These are phyloP conservation scores for Pteronotus mesoamericanus DNA, from an alignment of 2,797 vertebrate genomes.

Conservation along the genomic window DNA sequence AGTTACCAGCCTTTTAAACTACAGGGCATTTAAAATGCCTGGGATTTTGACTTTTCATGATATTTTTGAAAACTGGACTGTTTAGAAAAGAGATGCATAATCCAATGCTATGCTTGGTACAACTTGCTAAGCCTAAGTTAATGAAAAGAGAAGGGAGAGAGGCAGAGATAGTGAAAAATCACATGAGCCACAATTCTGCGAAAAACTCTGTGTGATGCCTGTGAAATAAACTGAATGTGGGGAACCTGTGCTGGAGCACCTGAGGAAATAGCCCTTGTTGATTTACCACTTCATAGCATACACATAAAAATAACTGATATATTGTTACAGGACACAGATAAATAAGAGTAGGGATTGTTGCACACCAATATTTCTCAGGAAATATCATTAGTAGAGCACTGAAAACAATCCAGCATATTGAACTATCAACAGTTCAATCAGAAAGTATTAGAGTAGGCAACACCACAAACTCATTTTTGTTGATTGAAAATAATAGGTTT, in stretches of 20 bases:
- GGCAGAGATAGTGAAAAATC: not conserved
- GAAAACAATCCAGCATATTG: not conserved
- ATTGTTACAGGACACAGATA: not conserved
- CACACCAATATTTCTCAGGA: not conserved
- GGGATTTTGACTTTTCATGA: not conserved
- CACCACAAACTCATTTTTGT: not conserved
- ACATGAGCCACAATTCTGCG: not conserved
- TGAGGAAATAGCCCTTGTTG: not conserved
- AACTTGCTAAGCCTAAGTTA: not conserved
- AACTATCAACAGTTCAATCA: conserved; percentile 24
- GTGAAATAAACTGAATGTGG: conserved; percentile 7
- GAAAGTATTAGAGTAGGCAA: not conserved
- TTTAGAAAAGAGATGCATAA: not conserved
- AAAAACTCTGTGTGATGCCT: not conserved
- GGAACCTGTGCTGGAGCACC: not conserved
- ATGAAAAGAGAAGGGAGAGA: not conserved
- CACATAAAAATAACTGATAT: conserved; percentile 43
- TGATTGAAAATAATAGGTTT: not conserved
- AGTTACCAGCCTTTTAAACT: not conserved
- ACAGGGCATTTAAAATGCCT: not conserved
- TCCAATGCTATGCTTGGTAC: not conserved
- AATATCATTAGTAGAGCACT: not conserved
- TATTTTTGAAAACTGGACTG: not conserved
- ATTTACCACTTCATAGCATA: conserved; percentile 31
- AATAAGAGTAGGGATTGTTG: conserved; percentile 33